A percentile compares a stretch with the other conserved stretches of the same genome.
phyloP scores from a whole-genome alignment of 2,797 vertebrate species.

The Lithobates pipiens region DNA sequence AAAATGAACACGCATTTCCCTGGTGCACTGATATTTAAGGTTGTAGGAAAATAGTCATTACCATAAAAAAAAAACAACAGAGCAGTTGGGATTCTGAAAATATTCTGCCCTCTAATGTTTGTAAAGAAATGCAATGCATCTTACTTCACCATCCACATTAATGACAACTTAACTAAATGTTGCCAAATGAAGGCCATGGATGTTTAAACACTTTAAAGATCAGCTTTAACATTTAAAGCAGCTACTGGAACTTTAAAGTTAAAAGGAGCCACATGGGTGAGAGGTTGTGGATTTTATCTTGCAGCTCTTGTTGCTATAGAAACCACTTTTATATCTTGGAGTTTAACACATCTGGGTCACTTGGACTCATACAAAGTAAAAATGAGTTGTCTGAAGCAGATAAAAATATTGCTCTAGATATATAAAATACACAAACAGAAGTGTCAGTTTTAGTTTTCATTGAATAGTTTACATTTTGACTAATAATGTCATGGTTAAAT shows the following conservation, averaged over 20 bases:
- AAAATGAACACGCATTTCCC: no score
- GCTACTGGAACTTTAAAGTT: conserved; percentile 55
- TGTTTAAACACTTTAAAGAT: conserved; percentile 57
- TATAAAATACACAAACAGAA: neutral
- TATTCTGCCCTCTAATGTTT: neutral
- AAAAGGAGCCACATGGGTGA: conserved; percentile 63
- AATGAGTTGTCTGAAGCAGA: conserved; percentile 43
- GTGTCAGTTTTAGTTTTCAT: no score
- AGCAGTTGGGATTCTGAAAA: neutral
- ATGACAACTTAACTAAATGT: conserved; percentile 33
- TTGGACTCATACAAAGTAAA: conserved; percentile 58
- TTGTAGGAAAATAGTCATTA: no score
- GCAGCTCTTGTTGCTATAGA: conserved; percentile 71
- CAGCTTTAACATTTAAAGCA: conserved; percentile 64
- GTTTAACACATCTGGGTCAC: conserved; percentile 63
- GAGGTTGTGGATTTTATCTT: conserved; percentile 64
- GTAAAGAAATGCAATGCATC: neutral
- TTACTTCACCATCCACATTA: conserved; percentile 6
- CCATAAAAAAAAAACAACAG: no score
- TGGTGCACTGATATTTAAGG: no score
- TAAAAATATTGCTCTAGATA: conserved; percentile 19
- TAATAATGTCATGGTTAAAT: neutral
- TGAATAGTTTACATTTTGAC: neutral
- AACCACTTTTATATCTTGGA: conserved; percentile 65
- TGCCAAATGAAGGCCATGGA: neutral